phyloP scores from a whole-genome alignment of 2,797 vertebrate genomes.

The Neosalanx taihuensis region DNA sequence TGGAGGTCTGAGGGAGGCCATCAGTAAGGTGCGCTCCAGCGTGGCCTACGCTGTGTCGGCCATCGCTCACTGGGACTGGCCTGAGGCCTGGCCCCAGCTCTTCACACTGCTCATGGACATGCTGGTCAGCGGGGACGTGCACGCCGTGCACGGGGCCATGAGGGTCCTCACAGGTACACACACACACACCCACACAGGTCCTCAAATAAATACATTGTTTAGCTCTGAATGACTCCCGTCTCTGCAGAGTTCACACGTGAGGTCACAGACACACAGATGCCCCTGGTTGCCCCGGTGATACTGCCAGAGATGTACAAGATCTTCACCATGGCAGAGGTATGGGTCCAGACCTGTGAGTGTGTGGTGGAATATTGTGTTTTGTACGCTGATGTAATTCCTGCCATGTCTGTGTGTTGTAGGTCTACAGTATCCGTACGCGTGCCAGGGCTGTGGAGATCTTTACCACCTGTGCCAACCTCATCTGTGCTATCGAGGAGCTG shows the following conservation, averaged over 20 bases:
- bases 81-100: conserved; percentile 96
- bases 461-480: conserved; percentile 97
- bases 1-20: conserved; percentile 86
- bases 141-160: conserved; percentile 96
- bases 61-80: conserved; percentile 99
- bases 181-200: not conserved
- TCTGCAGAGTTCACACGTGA: conserved; percentile 91
- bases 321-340: conserved; percentile 98
- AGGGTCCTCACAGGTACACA: conserved; percentile 91
- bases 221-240: not conserved
- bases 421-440: conserved; percentile 94
- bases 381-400: not conserved
- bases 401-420: conserved; percentile 62
- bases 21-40: conserved; percentile 98
- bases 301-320: conserved; percentile 99
- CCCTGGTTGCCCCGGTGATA: conserved; percentile 95
- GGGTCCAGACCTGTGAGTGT: not conserved
- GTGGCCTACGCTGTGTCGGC: conserved; percentile 96
- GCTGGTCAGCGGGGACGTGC: conserved; percentile 94
- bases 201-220: not conserved
- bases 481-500: conserved; percentile 95
- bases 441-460: conserved; percentile 97
- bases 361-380: too few relatives aligned
- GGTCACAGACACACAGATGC: conserved; percentile 98
- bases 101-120: conserved; percentile 98